These are phyloP conservation scores for Sceloporus tristichus DNA, from an alignment of 2,113 vertebrate genomes.

Conservation along the genomic window DNA sequence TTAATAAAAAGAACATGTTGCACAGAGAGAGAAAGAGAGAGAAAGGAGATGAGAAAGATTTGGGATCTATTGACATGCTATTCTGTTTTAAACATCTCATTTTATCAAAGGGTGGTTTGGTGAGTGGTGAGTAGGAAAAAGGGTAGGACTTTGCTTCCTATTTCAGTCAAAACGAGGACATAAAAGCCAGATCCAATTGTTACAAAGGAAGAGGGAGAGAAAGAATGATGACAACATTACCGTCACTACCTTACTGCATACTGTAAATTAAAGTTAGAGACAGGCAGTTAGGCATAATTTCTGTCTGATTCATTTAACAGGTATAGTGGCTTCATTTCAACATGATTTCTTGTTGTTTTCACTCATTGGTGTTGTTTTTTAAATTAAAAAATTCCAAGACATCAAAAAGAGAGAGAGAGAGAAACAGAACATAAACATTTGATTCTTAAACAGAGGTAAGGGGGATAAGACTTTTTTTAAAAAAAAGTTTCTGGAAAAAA, in stretches of 20 bases:
- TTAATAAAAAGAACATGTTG: slow-evolving; percentile 55
- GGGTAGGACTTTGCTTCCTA: slow-evolving; percentile 55
- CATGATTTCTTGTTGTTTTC: slow-evolving; percentile 33
- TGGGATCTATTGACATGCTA: slow-evolving; percentile 50
- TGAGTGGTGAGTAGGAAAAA: slow-evolving; percentile 36
- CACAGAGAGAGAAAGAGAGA: slow-evolving; percentile 15
- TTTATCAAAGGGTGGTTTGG: slow-evolving; percentile 11
- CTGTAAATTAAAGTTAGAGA: slow-evolving; percentile 67
- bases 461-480: not conserved
- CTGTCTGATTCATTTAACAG: slow-evolving; percentile 72
- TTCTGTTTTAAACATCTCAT: slow-evolving; percentile 40
- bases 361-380: not conserved
- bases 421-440: not conserved
- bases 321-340: slow-evolving; percentile 61
- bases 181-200: slow-evolving; percentile 67
- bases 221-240: slow-evolving; percentile 73
- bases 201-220: slow-evolving; percentile 62
- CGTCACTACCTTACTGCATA: slow-evolving; percentile 67
- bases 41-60: slow-evolving; percentile 44
- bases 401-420: slow-evolving; percentile 19
- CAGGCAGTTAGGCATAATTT: slow-evolving; percentile 55
- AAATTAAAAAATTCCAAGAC: not conserved
- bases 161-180: slow-evolving; percentile 50
- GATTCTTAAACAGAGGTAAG: not conserved
- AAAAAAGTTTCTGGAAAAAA: not conserved